Evolutionary conservation across 2,113 vertebrate species (phyloP), one percentile per base, ranked within the genome.

Genomic region (Ochotona princeps): DNA sequence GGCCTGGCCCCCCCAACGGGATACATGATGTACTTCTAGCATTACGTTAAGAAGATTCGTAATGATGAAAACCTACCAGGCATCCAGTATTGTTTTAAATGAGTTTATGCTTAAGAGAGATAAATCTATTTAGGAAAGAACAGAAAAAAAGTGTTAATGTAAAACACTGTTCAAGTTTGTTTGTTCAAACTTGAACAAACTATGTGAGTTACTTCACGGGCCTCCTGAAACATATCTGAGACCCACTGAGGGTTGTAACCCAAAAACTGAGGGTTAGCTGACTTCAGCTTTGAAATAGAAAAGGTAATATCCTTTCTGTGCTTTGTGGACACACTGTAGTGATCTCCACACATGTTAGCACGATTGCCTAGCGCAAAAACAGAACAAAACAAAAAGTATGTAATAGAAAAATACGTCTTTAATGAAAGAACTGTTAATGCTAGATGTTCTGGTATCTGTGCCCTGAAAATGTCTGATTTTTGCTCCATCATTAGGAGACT

Each of bases 101-200:
- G 8, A 66, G 9, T 74, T 88, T 72, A 20, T 86, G 75, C 72
- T 87, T 72, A 89, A 66, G 38, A 72, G 0, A 74, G 26, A 35
- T 87, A 83, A n/a, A 86, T 30, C 54, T 38, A 92, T 10, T 91
- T 57, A 80, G 70, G 60, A 91, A 93, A 88, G 8, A 57, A 69
- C 7, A 94, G 51, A 66, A 80, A 91, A 61, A 47, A 60, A 61
- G 5, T 85, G 32, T 54, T 90, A 32, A 57, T 67, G 25, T 80
- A 38, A 20, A 72, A 83, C 38, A 44, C 38, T 44, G 38, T 6
- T 44, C 38, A 44, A 90, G 76, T 35, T 63, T 74, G 17, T 44
- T 81, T 70, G 17, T 57, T 89, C 7, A 35, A 83, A 92, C 10
- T 67, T 61, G 38, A 94, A 38, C 47, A 74, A 78, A 32, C 28